Base-by-base conservation (phyloP, 2,888 invertebrate species). In the Drosophila formosana region DNA sequence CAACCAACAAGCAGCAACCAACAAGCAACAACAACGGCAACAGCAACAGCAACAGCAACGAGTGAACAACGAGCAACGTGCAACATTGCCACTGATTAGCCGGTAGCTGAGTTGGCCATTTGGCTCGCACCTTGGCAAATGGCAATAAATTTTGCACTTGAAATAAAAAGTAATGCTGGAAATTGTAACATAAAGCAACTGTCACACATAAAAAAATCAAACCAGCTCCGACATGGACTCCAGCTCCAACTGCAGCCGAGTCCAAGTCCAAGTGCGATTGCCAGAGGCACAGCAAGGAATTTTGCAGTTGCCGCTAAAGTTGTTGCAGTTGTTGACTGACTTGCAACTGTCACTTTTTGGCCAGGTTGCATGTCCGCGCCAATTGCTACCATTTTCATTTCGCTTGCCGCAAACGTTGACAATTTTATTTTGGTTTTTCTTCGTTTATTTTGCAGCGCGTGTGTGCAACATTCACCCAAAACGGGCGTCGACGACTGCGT, bases 301-400 rank as follows among this genome's bases (percentile, higher is more conserved):
- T 65, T 53, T 37, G 60, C 43, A 13, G 56, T 53, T 23, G 34
- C 50, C 8, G 45, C 34, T 51, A 39, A 41, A 32, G 56, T 53
- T 23, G 34, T 45, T 6, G 45, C 78, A n/a, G 71, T 60, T 50
- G 69, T 65, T 88, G 86, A 88, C 82, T 78, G 81, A 88, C 88
- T 86, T 70, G 78, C 87, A 83, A 80, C 88, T 85, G 88, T 83
- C 85, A 85, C 83, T 88, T 80, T 66, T 75, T 76, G 73, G 75
- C 88, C 80, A 82, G 70, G 89, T 82, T 73, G 88, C 88, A 86
- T 88, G 85, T 88, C 75, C 61, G 56, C 76, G 56, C 62, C 88
- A 86, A 89, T 89, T 86, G 88, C 85, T 85, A 85, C 85, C 83
- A 85, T 85, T 89, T 85, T 89, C 85, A 89, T 89, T 89, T 85